Evolutionary conservation across 2,797 vertebrate genomes (phyloP).

Genomic region (Protonibea diacanthus): DNA sequence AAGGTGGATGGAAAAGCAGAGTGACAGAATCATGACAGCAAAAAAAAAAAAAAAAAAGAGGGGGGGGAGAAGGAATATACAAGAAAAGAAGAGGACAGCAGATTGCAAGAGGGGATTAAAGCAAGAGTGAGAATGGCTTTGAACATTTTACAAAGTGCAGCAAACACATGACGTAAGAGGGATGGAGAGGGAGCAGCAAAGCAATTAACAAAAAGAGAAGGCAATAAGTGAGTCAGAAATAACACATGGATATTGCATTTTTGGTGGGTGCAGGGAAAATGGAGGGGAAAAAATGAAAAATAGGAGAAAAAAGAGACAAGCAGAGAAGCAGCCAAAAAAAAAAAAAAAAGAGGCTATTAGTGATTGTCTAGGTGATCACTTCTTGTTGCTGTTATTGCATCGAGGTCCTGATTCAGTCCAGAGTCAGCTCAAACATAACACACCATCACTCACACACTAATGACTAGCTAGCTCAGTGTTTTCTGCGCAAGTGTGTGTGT

Average conservation of each 20-base stretch:
- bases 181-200: constrained; percentile 23
- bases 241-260: constrained; percentile 45
- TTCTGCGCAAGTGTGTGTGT: not conserved
- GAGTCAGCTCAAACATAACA: constrained; percentile 61
- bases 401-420: constrained; percentile 31
- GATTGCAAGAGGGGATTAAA: constrained; percentile 27
- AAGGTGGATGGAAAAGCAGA: not conserved
- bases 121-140: constrained; percentile 13
- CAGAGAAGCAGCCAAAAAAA: constrained; percentile 7
- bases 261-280: not conserved
- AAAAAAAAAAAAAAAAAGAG: not conserved
- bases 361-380: constrained; percentile 50
- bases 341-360: constrained; percentile 12
- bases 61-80: not conserved
- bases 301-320: not conserved
- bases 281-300: constrained; percentile 18
- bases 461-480: constrained; percentile 38
- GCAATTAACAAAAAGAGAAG: constrained; percentile 49
- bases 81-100: not conserved
- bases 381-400: constrained; percentile 51
- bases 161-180: not conserved
- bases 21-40: not conserved
- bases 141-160: constrained; percentile 28
- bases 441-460: constrained; percentile 65
- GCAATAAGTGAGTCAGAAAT: constrained; percentile 31